These are phyloP conservation scores for Lordiphosa stackelbergi DNA, from an alignment of 1,140 invertebrate genomes.

Conservation along the genomic window DNA sequence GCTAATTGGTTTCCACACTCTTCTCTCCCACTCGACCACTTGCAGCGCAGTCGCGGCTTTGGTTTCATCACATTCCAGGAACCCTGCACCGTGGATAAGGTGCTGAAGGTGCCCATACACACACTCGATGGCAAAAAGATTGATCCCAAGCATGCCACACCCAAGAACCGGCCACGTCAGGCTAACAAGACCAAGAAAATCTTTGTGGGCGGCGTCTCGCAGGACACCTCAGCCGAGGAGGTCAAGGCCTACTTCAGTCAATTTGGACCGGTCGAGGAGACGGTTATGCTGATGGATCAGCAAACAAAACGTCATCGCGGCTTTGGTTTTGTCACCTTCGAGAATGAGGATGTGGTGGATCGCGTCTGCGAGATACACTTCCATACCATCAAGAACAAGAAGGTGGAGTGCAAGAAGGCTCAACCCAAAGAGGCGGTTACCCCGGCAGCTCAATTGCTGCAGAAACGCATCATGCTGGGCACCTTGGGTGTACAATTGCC, in stretches of 20 bases:
- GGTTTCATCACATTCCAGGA: conserved; percentile 96
- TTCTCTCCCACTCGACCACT: conserved; percentile 50
- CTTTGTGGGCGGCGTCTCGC: conserved; percentile 93
- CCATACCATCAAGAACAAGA: conserved; percentile 95
- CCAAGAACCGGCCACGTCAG: conserved; percentile 90
- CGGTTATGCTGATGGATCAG: conserved; percentile 96
- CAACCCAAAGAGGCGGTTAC: conserved; percentile 94
- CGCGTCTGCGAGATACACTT: conserved; percentile 95
- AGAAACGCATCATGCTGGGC: conserved; percentile 85
- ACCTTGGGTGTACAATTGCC: conserved; percentile 83
- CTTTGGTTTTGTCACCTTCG: conserved; percentile 95
- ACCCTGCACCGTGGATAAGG: conserved; percentile 91
- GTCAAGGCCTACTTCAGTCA: conserved; percentile 94
- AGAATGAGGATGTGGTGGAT: conserved; percentile 93
- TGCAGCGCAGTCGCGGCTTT: conserved; percentile 93
- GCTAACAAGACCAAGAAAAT: conserved; percentile 94
- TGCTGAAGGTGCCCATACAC: conserved; percentile 92
- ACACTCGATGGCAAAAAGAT: conserved; percentile 96
- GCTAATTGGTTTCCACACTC: conserved; percentile 11
- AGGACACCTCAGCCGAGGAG: conserved; percentile 93
- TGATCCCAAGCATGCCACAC: conserved; percentile 94
- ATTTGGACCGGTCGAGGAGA: conserved; percentile 94
- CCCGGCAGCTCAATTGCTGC: conserved; percentile 83
- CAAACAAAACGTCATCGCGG: conserved; percentile 93
- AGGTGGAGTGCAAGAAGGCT: conserved; percentile 95